Evolutionary conservation across 2,113 vertebrate species (phyloP).

Genomic region (Mohoua ochrocephala): DNA sequence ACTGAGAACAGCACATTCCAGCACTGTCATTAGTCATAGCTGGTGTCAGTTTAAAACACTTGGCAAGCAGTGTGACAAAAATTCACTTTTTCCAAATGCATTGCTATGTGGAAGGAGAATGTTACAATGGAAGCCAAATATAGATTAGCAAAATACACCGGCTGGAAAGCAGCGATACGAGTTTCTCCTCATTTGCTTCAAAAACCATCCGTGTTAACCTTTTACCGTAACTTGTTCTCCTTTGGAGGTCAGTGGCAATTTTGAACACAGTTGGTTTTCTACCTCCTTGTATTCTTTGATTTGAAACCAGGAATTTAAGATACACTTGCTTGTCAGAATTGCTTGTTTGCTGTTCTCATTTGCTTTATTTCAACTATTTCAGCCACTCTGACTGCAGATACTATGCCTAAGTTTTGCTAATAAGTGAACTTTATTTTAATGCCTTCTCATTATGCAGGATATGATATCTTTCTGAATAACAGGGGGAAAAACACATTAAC

Average conservation of each 20-base stretch:
- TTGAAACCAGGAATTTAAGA: not conserved
- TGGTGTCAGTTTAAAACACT: constrained; percentile 72
- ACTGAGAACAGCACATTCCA: constrained; percentile 77
- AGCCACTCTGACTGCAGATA: not conserved
- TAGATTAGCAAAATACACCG: constrained; percentile 42
- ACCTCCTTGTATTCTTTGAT: not conserved
- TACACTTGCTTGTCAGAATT: constrained; percentile 53
- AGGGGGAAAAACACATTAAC: not conserved
- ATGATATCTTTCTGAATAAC: not conserved
- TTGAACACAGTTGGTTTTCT: not conserved
- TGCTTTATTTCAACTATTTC: not conserved
- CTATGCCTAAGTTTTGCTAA: not conserved
- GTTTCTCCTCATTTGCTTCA: not conserved
- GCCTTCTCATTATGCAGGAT: not conserved
- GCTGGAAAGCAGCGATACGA: constrained; percentile 31
- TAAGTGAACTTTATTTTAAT: not conserved
- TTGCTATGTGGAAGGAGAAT: constrained; percentile 59
- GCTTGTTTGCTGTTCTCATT: constrained; percentile 34
- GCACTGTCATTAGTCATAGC: constrained; percentile 72
- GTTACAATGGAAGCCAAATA: constrained; percentile 52
- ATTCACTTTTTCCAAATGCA: constrained; percentile 66
- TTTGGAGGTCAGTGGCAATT: not conserved
- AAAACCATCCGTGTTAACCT: not conserved
- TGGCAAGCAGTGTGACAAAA: constrained; percentile 71
- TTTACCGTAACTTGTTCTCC: not conserved